Evolutionary conservation across 2,797 vertebrate species (phyloP), one percentile per base, ranked within the genome.

Genomic region (Lutjanus campechanus): DNA sequence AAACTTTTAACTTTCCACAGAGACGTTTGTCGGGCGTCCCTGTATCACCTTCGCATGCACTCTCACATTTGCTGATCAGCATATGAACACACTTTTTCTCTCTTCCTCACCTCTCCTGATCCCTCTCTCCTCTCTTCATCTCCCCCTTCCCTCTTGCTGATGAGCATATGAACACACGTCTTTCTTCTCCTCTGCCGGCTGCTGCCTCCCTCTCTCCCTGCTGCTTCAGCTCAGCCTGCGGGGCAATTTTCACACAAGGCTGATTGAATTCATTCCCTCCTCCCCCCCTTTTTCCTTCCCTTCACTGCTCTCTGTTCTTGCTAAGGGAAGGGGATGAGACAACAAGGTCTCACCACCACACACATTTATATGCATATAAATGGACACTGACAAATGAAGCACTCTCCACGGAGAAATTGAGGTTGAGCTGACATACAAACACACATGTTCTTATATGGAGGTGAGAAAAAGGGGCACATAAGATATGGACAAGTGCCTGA

Each of bases 201-300:
- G 78, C 87, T 84, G 61, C 69, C 86, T 79, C 79, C 44, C 73
- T 84, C 79, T 79, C 53, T 74, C 73, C 65, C 83, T 84, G 84
- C 89, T 87, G 86, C 87, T 88, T 77, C 73, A 70, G 81, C 76
- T 91, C 89, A 82, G 83, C 86, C 90, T 44, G 74, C 1, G 9
- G 29, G 76, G 89, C 88, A 83, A 87, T 92, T 90, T 92, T 90
- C 83, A 91, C 90, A 90, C 90, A 79, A 84, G 88, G 62, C 88
- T 91, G 91, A 93, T 90, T 91, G 84, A 90, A 92, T 85, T 87
- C 81, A 74, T 53, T 60, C 73, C 56, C 61, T 19, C 65, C 54
- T 13, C 54, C 59, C 53, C 50, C 53, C 40, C 41, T 7, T 7
- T 9, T 43, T 63, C 69, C 50, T 17, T 43, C 13, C 47, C 75